Base-by-base conservation (phyloP, 2,888 invertebrate genomes). In the Hetaerina titia region DNA sequence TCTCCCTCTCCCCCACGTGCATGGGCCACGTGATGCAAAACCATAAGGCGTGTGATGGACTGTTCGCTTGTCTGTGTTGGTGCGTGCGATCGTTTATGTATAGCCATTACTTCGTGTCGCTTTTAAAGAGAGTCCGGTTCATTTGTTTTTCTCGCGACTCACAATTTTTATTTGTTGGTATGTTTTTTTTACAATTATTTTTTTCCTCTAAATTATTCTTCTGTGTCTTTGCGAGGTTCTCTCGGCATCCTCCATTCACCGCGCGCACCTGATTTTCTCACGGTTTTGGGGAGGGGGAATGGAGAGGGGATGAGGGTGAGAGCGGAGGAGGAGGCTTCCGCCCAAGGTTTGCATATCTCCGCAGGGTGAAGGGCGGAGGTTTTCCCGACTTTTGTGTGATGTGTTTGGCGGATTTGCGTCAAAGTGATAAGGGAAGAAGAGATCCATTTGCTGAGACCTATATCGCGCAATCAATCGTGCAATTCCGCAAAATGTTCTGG, bases 1-100 rank as follows among this genome's bases (percentile, higher is more conserved):
- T 45, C 45, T 69, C n/a, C n/a, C 69, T 13, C 69, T 69, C 13
- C 13, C n/a, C 69, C 69, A n/a, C 69, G 69, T 69, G 69, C 22
- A 7, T n/a, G 69, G 69, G 19, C 69, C 69, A 69, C 69, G 69
- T 69, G 69, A 69, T 8, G 17, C 9, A 69, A n/a, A 17, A 69
- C 69, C n/a, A 63, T 63, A 63, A 69, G 69, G 69, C n/a, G 69
- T n/a, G n/a, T 69, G 69, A 69, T 69, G 69, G n/a, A n/a, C n/a
- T n/a, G n/a, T n/a, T 8, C n/a, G 63, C 15, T 8, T n/a, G 7
- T 7, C 2, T n/a, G 22, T 9, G n/a, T 69, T 1, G n/a, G n/a
- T 69, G 69, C 69, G 69, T n/a, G 69, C 69, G 69, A 2, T 15
- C 60, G 1, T 60, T 11, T 69, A n/a, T 17, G n/a, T n/a, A n/a